Conservation (phyloP, 2,888 invertebrate species). For the Seira sanloemensis region DNA sequence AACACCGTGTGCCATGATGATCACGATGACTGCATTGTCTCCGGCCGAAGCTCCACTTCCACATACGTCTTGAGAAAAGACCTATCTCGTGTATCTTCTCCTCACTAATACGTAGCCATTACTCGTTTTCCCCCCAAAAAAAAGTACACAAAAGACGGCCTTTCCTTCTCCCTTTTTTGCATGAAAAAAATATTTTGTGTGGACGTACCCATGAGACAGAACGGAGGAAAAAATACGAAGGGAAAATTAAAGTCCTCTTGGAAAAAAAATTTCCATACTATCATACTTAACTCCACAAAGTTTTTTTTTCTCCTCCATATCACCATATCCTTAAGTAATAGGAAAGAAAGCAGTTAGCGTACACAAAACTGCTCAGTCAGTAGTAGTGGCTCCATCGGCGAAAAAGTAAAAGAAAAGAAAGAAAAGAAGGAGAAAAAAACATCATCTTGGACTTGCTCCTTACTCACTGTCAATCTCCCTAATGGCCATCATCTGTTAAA, state of each 20-base stretch:
- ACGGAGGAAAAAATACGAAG: constrained; percentile 12
- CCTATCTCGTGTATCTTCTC: neutral
- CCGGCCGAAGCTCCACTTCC: constrained; percentile 25
- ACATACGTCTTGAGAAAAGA: neutral
- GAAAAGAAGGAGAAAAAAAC: constrained; percentile 23
- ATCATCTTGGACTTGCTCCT: constrained; percentile 67
- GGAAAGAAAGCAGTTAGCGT: constrained; percentile 11
- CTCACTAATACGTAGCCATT: constrained; percentile 22
- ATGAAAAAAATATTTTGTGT: constrained; percentile 46
- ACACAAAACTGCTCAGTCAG: neutral
- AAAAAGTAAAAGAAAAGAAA: neutral
- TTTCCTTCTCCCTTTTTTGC: constrained; percentile 26
- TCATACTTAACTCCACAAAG: constrained; percentile 4
- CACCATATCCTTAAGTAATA: neutral
- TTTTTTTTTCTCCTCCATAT: neutral
- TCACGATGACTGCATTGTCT: constrained; percentile 25
- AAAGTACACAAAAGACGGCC: neutral
- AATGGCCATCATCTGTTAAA: constrained; percentile 67
- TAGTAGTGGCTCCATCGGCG: no score
- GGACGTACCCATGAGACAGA: constrained; percentile 25
- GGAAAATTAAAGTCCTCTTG: constrained; percentile 10
- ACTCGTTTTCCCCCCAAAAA: neutral
- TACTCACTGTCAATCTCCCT: constrained; percentile 67
- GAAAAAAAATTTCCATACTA: constrained; percentile 16
- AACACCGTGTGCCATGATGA: constrained; percentile 24